Evolutionary conservation across 2,888 invertebrate species (phyloP).

Genomic region (Idaea aversata): DNA sequence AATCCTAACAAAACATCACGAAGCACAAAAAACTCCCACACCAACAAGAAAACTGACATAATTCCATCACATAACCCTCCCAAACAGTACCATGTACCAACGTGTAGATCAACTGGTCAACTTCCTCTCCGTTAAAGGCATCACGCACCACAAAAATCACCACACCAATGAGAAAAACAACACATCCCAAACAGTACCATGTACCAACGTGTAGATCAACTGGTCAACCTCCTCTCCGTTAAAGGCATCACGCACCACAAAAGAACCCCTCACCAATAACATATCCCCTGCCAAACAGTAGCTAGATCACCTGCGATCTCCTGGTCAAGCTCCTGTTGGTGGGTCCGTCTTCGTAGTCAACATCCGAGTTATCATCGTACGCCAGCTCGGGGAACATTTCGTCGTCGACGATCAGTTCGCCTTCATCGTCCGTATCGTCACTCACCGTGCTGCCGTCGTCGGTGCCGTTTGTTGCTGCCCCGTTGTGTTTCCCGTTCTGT

Average conservation of each 20-base stretch:
- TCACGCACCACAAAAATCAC: neutral
- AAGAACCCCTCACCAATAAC: neutral
- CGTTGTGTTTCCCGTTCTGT: constrained; percentile 54
- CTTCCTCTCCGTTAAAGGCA: no score
- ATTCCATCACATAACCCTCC: neutral
- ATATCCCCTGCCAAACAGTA: neutral
- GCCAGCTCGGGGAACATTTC: constrained; percentile 73
- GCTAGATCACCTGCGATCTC: constrained; percentile 62
- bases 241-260: neutral
- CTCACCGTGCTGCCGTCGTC: constrained; percentile 54
- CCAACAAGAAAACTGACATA: neutral
- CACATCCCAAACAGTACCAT: neutral
- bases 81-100: neutral
- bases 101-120: neutral
- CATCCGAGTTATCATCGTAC: constrained; percentile 68
- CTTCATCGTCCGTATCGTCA: constrained; percentile 51
- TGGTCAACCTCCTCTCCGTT: no score
- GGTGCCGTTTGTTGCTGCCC: constrained; percentile 38
- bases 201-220: neutral
- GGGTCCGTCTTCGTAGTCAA: constrained; percentile 55
- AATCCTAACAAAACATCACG: neutral
- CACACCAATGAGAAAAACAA: neutral
- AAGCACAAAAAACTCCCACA: neutral
- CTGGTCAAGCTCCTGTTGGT: constrained; percentile 64
- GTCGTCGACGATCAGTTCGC: constrained; percentile 57